These are phyloP conservation scores for Chelon labrosus DNA, from an alignment of 2,797 vertebrate genomes.

Conservation along the genomic window DNA sequence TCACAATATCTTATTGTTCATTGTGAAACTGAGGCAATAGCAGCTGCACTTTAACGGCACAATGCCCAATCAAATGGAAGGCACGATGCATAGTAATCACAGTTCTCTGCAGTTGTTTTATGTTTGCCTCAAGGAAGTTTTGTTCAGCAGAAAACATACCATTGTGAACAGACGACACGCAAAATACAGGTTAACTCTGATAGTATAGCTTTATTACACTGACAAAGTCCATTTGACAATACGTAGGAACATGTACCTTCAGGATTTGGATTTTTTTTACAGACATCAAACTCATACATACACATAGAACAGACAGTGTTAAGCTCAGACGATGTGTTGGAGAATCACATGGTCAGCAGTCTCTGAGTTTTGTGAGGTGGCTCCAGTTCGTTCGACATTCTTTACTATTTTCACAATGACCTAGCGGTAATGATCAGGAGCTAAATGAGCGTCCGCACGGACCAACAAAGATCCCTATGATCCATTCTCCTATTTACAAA, in stretches of 20 bases:
- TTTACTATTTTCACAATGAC: slow-evolving; percentile 11
- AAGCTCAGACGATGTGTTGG: slow-evolving; percentile 35
- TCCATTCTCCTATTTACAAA: slow-evolving; percentile 61
- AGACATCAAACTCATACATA: slow-evolving; percentile 48
- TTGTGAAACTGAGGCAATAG: not conserved
- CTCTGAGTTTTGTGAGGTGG: slow-evolving; percentile 17
- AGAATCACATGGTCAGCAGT: slow-evolving; percentile 52
- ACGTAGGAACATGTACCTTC: slow-evolving; percentile 81
- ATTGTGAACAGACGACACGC: not conserved
- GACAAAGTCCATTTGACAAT: slow-evolving; percentile 70
- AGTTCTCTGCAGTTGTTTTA: not conserved
- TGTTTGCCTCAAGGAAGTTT: not conserved
- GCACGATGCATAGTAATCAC: slow-evolving; percentile 29
- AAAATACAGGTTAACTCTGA: slow-evolving; percentile 19
- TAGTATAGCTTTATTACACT: slow-evolving; percentile 82
- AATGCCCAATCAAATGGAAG: slow-evolving; percentile 1
- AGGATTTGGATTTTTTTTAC: slow-evolving; percentile 40
- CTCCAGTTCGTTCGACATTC: slow-evolving; percentile 36
- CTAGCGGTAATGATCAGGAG: slow-evolving; percentile 7
- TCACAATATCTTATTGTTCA: not conserved
- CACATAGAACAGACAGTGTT: slow-evolving; percentile 56
- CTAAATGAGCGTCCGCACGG: slow-evolving; percentile 17
- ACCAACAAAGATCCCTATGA: slow-evolving; percentile 3
- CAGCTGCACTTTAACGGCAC: not conserved
- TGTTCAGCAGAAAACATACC: not conserved